Evolutionary conservation across 2,888 invertebrate species (phyloP).

Genomic region (Spicauda simplicius): DNA sequence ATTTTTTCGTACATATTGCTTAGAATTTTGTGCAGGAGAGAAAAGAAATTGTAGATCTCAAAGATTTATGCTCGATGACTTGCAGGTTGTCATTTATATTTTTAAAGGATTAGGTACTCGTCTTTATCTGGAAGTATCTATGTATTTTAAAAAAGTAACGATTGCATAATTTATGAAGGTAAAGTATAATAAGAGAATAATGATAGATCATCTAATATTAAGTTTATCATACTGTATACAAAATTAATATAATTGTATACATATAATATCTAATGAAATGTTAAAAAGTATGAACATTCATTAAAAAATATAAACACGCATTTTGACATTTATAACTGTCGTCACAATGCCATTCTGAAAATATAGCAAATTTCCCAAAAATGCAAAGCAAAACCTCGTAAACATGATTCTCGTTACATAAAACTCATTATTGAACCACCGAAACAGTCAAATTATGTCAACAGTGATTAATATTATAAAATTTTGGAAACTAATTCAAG

Average conservation of each 20-base stretch:
- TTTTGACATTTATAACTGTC: slow-evolving; percentile 21
- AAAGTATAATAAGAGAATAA: too few relatives aligned
- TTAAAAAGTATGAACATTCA: too few relatives aligned
- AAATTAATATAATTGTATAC: too few relatives aligned
- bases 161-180: too few relatives aligned
- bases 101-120: too few relatives aligned
- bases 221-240: too few relatives aligned
- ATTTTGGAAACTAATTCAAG: slow-evolving; percentile 45
- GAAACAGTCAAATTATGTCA: slow-evolving; percentile 53
- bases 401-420: slow-evolving; percentile 52
- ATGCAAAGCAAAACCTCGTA: slow-evolving; percentile 48
- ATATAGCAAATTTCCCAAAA: slow-evolving; percentile 41
- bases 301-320: slow-evolving; percentile 6
- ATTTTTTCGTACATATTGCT: slow-evolving; percentile 8
- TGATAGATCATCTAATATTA: too few relatives aligned
- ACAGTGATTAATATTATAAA: slow-evolving; percentile 51
- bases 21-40: slow-evolving; percentile 3
- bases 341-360: slow-evolving; percentile 45
- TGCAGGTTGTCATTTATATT: background rate
- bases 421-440: slow-evolving; percentile 36
- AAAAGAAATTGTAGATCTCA: background rate
- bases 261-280: background rate
- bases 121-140: too few relatives aligned
- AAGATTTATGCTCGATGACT: background rate
- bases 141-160: too few relatives aligned